Percentiles rank a stretch among this genome's conserved stretches.
These are phyloP conservation scores for Oreocharis arfaki DNA, from an alignment of 2,113 vertebrate species.

Conservation along the genomic window DNA sequence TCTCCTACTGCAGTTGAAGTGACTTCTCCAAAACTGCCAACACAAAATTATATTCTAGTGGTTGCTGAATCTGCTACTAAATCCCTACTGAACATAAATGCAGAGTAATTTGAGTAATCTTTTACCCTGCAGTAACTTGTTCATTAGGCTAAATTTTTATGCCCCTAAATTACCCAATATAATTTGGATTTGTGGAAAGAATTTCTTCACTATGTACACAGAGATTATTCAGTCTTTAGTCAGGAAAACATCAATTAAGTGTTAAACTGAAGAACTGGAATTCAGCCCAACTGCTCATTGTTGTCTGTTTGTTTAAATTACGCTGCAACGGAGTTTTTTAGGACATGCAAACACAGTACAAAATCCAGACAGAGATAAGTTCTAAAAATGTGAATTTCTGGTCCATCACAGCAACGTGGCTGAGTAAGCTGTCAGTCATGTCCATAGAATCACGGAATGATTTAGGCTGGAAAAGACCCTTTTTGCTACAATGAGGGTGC, in stretches of 20 bases:
- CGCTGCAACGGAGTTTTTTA: neutral
- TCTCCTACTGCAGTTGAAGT: neutral
- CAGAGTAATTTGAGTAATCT: neutral
- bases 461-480: neutral
- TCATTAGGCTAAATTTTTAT: neutral
- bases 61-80: neutral
- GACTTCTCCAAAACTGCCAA: neutral
- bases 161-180: neutral
- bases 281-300: neutral
- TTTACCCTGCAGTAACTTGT: conserved; percentile 5
- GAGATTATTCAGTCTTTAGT: neutral
- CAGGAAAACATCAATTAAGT: conserved; percentile 6
- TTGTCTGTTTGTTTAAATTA: neutral
- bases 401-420: neutral
- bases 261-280: neutral
- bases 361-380: neutral
- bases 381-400: neutral
- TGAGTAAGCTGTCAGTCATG: neutral
- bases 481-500: neutral
- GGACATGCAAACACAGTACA: neutral
- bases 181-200: neutral
- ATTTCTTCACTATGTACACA: neutral
- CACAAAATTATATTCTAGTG: neutral
- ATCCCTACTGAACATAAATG: neutral
- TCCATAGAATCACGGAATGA: neutral